Percentiles rank a stretch among this genome's conserved stretches.
Evolutionary conservation across 2,797 vertebrate genomes (phyloP).

Genomic region (Hydrocynus forskahlii): DNA sequence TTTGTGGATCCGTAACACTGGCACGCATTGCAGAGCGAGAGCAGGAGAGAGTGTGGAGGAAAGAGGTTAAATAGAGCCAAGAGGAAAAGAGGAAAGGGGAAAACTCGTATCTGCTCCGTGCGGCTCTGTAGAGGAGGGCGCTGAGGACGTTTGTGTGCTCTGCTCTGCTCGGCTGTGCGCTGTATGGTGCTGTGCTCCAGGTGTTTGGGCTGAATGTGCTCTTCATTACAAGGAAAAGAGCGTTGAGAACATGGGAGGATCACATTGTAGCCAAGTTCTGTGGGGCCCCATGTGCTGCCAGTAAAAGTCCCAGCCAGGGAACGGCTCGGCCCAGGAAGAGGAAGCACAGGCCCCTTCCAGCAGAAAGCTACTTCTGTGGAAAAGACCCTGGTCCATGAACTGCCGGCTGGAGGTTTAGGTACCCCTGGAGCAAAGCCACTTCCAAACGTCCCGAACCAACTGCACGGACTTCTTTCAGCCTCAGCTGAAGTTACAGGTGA

Average conservation of each 20-base stretch:
- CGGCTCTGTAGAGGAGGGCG: not conserved
- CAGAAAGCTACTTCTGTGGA: slow-evolving; percentile 55
- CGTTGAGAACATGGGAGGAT: slow-evolving; percentile 64
- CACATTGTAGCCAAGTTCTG: slow-evolving; percentile 74
- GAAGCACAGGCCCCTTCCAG: slow-evolving; percentile 61
- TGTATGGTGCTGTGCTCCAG: slow-evolving; percentile 14
- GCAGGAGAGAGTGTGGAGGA: not conserved
- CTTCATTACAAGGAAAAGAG: slow-evolving; percentile 82
- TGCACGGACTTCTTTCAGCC: not conserved
- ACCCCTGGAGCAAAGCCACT: not conserved
- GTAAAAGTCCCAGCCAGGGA: slow-evolving; percentile 77
- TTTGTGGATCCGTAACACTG: not conserved
- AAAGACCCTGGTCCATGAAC: slow-evolving; percentile 34
- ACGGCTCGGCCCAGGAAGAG: slow-evolving; percentile 63
- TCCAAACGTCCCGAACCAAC: not conserved
- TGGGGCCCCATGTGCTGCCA: slow-evolving; percentile 76
- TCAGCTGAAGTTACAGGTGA: not conserved
- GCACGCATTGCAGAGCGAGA: too few relatives aligned
- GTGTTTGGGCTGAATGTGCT: slow-evolving; percentile 75
- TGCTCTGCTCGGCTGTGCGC: not conserved
- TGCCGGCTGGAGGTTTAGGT: slow-evolving; percentile 51
- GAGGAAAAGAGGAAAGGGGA: too few relatives aligned
- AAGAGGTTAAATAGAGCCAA: not conserved
- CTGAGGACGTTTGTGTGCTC: not conserved
- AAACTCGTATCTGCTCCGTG: not conserved